Evolutionary conservation across 2,888 invertebrate species (phyloP).

Genomic region (Sinodicranocentrus sp.): DNA sequence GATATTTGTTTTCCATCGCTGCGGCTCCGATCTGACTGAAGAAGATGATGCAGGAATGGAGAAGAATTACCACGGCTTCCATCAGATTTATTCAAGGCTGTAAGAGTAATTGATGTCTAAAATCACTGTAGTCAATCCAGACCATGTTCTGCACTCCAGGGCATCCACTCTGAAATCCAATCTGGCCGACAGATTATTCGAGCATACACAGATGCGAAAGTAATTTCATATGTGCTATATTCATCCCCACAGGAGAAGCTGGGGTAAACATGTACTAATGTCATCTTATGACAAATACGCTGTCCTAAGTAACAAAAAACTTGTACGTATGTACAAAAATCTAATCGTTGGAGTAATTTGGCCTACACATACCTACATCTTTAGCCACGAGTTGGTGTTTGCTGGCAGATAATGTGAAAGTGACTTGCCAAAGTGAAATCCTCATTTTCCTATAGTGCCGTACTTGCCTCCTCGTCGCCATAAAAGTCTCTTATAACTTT

Average conservation of each 20-base stretch:
- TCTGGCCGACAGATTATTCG: background rate
- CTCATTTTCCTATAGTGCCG: too few species aligned
- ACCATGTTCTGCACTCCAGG: constrained; percentile 8
- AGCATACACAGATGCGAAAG: constrained; percentile 31
- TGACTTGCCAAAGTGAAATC: too few species aligned
- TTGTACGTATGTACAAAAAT: too few species aligned
- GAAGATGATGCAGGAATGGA: background rate
- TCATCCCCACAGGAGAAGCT: too few species aligned
- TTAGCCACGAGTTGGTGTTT: too few species aligned
- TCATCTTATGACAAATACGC: constrained; percentile 46
- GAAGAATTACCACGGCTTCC: constrained; percentile 10
- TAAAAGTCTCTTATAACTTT: too few species aligned
- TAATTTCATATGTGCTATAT: constrained; percentile 39
- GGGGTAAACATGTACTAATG: too few species aligned
- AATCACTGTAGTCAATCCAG: constrained; percentile 44
- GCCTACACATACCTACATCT: too few species aligned
- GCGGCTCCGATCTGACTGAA: constrained; percentile 38
- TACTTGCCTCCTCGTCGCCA: too few species aligned
- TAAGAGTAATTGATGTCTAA: constrained; percentile 47
- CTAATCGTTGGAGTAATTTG: too few species aligned
- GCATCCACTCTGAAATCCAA: constrained; percentile 6
- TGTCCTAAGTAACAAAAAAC: constrained; percentile 30
- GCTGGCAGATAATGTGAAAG: too few species aligned
- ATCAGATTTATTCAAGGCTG: constrained; percentile 40
- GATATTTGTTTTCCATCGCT: constrained; percentile 30